Evolutionary conservation across 2,113 vertebrate genomes (phyloP), one percentile per base, ranked within the genome.

Genomic region (Marcusenius ussheri): DNA sequence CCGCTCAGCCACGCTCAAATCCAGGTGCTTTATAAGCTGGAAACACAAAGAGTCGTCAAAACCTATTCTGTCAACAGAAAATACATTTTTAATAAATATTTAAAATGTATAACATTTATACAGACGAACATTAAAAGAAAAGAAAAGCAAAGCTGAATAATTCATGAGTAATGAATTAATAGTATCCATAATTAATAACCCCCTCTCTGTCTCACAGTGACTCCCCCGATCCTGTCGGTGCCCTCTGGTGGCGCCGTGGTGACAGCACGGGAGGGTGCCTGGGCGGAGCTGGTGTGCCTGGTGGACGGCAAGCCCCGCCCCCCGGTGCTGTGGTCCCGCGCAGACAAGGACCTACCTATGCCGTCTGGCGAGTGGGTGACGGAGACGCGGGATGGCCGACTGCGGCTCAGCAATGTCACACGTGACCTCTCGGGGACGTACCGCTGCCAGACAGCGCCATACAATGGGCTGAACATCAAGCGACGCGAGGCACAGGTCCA

Each of bases 391-490:
- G 98, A 99, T 21, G 98, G 98, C 11, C 98, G 97, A 62, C 94
- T 99, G 91, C 94, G 93, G 46, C 91, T 99, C 90, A 97, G 93
- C 91, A 98, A 96, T 0, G 96, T 99, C 91, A 97, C 95, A 89
- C 95, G 98, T 21, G 97, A 99, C 93, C 96, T 98, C 97, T 97
- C 96, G 0, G 98, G 98, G 10, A 91, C 94, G 8, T 99, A 99
- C 93, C 97, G 97, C 88, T 99, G 98, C 93, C 98, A 99, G 94
- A 99, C 98, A 0, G 98, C 98, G 45, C 97, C 97, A 2, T 99
- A 98, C 94, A 99, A 99, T 2, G 98, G 98, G 80, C 98, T 99
- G 50, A 99, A 99, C 96, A 98, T 99, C 93, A 97, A 97, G 89
- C 95, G 97, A 11, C 96, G 98, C 0, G 97, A 98, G 92, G 96